A percentile compares a stretch with the other conserved stretches of the same genome.
Evolutionary conservation across 2,113 vertebrate species (phyloP).

Genomic region (Sceloporus tristichus): DNA sequence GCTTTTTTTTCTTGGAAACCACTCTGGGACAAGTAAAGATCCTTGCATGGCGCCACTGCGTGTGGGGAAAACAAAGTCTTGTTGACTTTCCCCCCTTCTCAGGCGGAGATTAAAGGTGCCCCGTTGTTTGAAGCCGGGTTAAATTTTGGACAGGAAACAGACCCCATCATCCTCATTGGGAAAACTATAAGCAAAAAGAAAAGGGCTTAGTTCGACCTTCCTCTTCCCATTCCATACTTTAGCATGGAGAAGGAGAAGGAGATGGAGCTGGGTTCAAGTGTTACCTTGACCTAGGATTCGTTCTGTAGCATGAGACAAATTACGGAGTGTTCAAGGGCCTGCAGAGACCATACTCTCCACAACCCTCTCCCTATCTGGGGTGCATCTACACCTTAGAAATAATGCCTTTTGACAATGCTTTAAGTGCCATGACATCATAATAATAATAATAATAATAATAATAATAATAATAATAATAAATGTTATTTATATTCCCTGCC

Average conservation of each 20-base stretch:
- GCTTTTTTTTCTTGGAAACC: conserved; percentile 2
- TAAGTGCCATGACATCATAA: too few species aligned
- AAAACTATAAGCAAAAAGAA: neutral
- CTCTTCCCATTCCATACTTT: neutral
- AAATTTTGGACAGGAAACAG: conserved; percentile 2
- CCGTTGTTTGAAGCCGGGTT: conserved; percentile 17
- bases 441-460: too few species aligned
- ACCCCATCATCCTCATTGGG: neutral
- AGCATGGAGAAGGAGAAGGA: neutral
- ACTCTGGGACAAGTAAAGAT: neutral
- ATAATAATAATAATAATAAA: too few species aligned
- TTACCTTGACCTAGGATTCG: neutral
- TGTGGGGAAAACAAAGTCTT: neutral
- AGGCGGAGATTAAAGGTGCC: conserved; percentile 6
- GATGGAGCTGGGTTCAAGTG: neutral
- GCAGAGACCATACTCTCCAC: too few species aligned
- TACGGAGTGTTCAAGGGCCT: too few species aligned
- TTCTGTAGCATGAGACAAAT: too few species aligned
- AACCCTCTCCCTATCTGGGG: too few species aligned
- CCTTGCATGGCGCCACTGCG: conserved; percentile 1
- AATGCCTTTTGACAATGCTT: too few species aligned
- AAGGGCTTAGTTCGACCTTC: neutral
- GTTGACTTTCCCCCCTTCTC: conserved; percentile 25
- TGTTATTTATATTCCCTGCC: too few species aligned
- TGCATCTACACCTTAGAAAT: too few species aligned